Base-by-base conservation (phyloP, 92 coral and sea anemone genomes). In the Galaxea fascicularis region DNA sequence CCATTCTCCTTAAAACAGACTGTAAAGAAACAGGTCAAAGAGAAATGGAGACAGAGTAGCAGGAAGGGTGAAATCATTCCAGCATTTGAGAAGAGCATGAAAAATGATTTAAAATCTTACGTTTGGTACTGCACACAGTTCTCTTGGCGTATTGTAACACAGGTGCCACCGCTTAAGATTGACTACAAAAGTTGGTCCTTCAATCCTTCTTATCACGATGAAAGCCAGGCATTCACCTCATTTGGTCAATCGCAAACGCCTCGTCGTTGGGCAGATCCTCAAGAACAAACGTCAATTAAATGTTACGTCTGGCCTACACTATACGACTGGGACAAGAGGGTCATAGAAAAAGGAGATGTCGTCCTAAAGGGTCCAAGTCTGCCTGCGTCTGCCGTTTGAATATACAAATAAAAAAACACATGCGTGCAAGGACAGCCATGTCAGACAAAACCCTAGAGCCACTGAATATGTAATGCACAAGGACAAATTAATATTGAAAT, bases 71-170 rank as follows among this genome's bases (percentile, higher is more conserved):
- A 27, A 16, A 10, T 18, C 8, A 41, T 75, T 29, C 79, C 79
- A 41, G 29, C 22, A 49, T 30, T 4, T 4, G 66, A 75, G 17
- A 75, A 56, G 25, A 31, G 28, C 66, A 65, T 75, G 13, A 54
- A 75, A 57, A 54, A 20, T 0, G 79, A 75, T 10, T 58, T 75
- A 28, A 20, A 75, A 54, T 0, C 24, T 56, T 75, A 54, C 79
- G 56, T 75, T 31, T 30, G n/a, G 15, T 75, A 75, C 20, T 75
- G 66, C 79, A 75, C 79, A 2, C 67, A 20, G 10, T 75, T 75
- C n/a, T 17, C 67, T n/a, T 75, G 79, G 80, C 80, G 80, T 13
- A 58, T 39, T 10, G 80, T 75, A 4, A 75, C 80, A 26, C 66
- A 75, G 27, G 31, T 75, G 9, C 80, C 80, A 4, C 65, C 80